These are phyloP conservation scores for Stenotaenia linearis DNA, from an alignment of 2,888 invertebrate species.

Conservation along the genomic window DNA sequence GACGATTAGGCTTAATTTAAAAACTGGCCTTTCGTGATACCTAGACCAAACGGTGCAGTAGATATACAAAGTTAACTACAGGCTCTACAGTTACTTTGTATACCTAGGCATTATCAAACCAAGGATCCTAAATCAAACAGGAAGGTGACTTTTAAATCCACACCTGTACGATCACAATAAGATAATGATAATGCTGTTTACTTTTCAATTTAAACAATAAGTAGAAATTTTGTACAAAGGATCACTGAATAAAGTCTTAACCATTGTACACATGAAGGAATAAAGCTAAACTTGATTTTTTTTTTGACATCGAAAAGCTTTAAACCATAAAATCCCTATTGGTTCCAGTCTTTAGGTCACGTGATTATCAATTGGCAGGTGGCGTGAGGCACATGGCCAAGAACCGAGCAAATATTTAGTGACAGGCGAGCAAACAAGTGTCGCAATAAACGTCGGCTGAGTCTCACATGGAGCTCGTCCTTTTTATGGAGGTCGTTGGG, in stretches of 20 bases:
- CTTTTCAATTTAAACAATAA: no score
- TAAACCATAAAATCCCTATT: slow-evolving; percentile 13
- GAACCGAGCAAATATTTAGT: slow-evolving; percentile 28
- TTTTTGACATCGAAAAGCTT: background rate
- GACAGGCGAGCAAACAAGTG: slow-evolving; percentile 30
- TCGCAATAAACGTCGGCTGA: slow-evolving; percentile 28
- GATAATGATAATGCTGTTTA: no score
- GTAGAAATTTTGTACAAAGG: no score
- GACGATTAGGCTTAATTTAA: no score
- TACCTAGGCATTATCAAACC: no score
- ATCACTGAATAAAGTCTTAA: background rate
- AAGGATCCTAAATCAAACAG: no score
- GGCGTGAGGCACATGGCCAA: slow-evolving; percentile 12
- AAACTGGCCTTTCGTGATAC: no score
- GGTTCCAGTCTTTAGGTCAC: background rate
- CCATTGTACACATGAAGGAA: background rate
- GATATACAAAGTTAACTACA: no score
- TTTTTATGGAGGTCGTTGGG: slow-evolving; percentile 24
- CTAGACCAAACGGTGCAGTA: no score
- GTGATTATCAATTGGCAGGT: slow-evolving; percentile 28
- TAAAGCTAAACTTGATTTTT: background rate
- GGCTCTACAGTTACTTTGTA: no score
- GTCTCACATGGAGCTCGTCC: slow-evolving; percentile 13
- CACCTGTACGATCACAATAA: no score
- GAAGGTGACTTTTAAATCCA: no score